These are phyloP conservation scores for Biston stratarius DNA, from an alignment of 2,888 invertebrate species.

Conservation along the genomic window DNA sequence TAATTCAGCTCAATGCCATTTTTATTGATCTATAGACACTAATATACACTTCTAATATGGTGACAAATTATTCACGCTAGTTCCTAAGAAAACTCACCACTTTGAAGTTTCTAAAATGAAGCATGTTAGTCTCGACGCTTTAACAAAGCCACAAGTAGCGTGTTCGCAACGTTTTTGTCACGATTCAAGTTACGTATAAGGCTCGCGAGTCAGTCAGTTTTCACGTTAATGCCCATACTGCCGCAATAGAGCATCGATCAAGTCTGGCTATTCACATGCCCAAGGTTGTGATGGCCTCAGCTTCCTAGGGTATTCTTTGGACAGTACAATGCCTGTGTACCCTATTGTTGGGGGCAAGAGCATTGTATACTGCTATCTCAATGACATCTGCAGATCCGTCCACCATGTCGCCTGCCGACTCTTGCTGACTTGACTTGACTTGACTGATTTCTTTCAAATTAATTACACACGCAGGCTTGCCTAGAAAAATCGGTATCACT, in stretches of 20 bases:
- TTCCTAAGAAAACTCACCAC: not conserved
- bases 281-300: constrained; percentile 77
- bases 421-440: constrained; percentile 7
- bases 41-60: constrained; percentile 2
- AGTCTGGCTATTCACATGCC: constrained; percentile 65
- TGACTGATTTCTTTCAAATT: constrained; percentile 7
- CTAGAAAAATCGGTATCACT: no score
- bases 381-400: constrained; percentile 76
- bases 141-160: constrained; percentile 12
- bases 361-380: constrained; percentile 67
- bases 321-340: constrained; percentile 77
- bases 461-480: no score
- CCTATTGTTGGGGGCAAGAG: constrained; percentile 65
- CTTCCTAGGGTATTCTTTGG: constrained; percentile 77
- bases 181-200: constrained; percentile 8
- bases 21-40: no score
- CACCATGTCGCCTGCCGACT: constrained; percentile 47
- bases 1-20: not conserved
- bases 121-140: not conserved
- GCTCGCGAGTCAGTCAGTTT: not conserved
- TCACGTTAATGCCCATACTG: constrained; percentile 18
- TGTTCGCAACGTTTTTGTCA: constrained; percentile 11
- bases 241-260: constrained; percentile 40
- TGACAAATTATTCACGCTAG: constrained; percentile 3
- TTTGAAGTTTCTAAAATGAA: not conserved